Evolutionary conservation across 2,888 invertebrate genomes (phyloP).

Genomic region (Noctua janthina): DNA sequence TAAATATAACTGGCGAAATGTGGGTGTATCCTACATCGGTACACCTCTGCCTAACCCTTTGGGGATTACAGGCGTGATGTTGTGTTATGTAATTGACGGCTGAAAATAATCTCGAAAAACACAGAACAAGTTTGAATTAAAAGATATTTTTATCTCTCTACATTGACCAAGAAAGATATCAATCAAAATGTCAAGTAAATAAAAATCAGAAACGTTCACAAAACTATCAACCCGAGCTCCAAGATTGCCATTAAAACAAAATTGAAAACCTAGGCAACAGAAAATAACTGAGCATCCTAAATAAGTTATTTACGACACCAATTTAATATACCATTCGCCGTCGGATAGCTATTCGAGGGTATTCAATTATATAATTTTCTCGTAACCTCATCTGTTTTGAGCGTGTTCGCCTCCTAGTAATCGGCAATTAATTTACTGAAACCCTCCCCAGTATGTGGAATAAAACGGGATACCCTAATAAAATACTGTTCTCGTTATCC

Average conservation of each 20-base stretch:
- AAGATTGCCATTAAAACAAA: constrained; percentile 11
- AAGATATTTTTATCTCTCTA: not conserved
- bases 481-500: constrained; percentile 46
- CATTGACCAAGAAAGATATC: not conserved
- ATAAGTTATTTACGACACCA: constrained; percentile 50
- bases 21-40: not conserved
- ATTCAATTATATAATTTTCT: constrained; percentile 57
- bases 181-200: not conserved
- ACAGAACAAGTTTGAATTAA: not conserved
- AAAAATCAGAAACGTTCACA: not conserved
- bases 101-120: not conserved
- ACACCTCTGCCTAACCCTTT: not conserved
- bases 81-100: not conserved
- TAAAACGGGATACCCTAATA: constrained; percentile 51
- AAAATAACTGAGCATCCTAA: constrained; percentile 31
- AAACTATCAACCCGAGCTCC: not conserved
- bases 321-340: constrained; percentile 43
- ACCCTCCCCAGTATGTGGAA: constrained; percentile 51
- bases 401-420: constrained; percentile 46
- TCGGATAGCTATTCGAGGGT: constrained; percentile 22
- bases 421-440: constrained; percentile 63
- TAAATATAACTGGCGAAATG: no score
- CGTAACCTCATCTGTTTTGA: constrained; percentile 45
- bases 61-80: not conserved
- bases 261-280: constrained; percentile 34